These are phyloP conservation scores for Portunus trituberculatus DNA, from an alignment of 1,140 invertebrate genomes.

Conservation along the genomic window DNA sequence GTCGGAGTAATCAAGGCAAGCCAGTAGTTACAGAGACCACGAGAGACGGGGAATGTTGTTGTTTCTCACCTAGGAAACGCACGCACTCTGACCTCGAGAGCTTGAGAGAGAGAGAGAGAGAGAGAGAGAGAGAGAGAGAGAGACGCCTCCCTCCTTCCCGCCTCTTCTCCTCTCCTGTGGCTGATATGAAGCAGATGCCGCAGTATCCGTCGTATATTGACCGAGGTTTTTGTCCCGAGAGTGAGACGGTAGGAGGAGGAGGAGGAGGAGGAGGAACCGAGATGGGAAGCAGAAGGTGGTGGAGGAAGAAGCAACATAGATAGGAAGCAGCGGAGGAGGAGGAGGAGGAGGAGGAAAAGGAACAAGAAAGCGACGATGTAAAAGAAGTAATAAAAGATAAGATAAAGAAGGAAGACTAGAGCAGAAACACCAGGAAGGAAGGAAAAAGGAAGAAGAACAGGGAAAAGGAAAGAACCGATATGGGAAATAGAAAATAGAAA, in stretches of 20 bases:
- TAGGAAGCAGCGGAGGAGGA: neutral
- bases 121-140: conserved; percentile 17
- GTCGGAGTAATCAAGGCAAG: neutral
- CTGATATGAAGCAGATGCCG: conserved; percentile 11
- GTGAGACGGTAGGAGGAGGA: neutral
- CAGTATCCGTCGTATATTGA: conserved; percentile 22
- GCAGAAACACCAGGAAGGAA: no score
- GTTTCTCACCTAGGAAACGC: neutral
- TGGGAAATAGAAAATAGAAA: no score
- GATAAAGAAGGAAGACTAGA: no score
- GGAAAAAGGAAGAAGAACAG: no score
- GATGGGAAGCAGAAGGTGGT: neutral
- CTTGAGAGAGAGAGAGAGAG: neutral
- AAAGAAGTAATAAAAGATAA: no score
- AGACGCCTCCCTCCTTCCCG: neutral
- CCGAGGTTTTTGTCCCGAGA: neutral
- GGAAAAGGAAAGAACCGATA: no score
- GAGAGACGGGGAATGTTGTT: neutral
- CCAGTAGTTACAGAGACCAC: neutral
- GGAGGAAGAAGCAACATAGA: neutral
- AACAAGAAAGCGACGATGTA: neutral
- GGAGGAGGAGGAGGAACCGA: neutral
- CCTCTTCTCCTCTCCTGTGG: neutral
- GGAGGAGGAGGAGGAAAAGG: neutral
- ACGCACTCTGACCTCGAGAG: neutral